These are phyloP conservation scores for Dissostichus mawsoni DNA, from an alignment of 2,113 vertebrate genomes.

Conservation along the genomic window DNA sequence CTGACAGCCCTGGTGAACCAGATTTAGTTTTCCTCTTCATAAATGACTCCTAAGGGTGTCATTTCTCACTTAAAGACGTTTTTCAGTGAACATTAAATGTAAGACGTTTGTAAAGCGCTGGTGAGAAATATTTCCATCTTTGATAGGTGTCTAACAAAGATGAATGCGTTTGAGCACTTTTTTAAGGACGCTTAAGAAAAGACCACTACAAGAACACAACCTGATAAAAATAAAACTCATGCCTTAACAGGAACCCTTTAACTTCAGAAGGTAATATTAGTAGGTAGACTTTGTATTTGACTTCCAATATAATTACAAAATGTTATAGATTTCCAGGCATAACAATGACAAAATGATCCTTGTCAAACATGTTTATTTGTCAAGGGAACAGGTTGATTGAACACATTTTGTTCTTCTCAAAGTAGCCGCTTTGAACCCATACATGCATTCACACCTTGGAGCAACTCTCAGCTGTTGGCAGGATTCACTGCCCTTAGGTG, in stretches of 20 bases:
- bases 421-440: slow-evolving; percentile 11
- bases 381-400: neutral
- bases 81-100: neutral
- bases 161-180: neutral
- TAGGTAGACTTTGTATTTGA: neutral
- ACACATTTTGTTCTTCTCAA: neutral
- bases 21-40: neutral
- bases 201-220: neutral
- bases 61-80: too few species aligned
- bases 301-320: neutral
- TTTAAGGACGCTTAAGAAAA: neutral
- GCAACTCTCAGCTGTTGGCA: slow-evolving; percentile 4
- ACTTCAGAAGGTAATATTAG: neutral
- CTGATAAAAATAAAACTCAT: slow-evolving; percentile 3
- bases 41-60: neutral
- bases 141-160: neutral
- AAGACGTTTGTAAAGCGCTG: neutral
- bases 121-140: neutral
- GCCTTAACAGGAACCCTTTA: neutral
- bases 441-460: neutral
- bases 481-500: neutral
- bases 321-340: neutral
- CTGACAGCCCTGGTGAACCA: neutral
- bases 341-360: neutral
- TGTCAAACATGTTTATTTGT: slow-evolving; percentile 47